Conservation (phyloP, 2,113 vertebrate species). For the Microcebus jonahi region DNA sequence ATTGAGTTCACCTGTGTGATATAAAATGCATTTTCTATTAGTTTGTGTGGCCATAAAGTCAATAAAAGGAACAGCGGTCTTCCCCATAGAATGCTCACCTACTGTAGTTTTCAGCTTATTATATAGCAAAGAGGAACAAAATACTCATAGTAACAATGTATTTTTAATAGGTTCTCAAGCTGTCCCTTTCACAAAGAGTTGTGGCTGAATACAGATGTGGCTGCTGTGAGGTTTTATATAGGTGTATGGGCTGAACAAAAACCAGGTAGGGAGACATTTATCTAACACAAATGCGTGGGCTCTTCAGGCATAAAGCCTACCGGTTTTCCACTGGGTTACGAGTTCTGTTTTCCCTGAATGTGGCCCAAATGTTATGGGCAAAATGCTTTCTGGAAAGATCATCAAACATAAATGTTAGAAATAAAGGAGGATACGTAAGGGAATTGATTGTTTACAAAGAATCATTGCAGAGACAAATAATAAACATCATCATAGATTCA, state of each 20-base stretch:
- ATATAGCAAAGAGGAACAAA: constrained; percentile 78
- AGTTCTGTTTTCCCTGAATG: constrained; percentile 74
- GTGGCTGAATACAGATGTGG: constrained; percentile 72
- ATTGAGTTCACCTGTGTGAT: constrained; percentile 74
- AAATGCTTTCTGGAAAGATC: constrained; percentile 77
- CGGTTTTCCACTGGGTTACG: constrained; percentile 74
- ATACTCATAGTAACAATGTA: constrained; percentile 70
- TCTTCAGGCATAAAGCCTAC: constrained; percentile 75
- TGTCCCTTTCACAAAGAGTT: constrained; percentile 75
- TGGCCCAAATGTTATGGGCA: constrained; percentile 58
- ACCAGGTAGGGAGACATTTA: constrained; percentile 76
- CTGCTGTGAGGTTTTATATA: constrained; percentile 73
- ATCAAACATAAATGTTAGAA: constrained; percentile 74
- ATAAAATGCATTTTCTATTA: constrained; percentile 80
- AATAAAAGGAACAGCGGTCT: constrained; percentile 79
- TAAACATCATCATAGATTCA: constrained; percentile 66
- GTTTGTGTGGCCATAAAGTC: constrained; percentile 73
- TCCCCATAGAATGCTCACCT: constrained; percentile 72
- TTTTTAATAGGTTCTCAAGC: constrained; percentile 76
- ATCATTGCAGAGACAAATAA: constrained; percentile 68
- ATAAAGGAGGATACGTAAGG: constrained; percentile 50
- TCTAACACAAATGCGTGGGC: constrained; percentile 70
- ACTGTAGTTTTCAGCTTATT: constrained; percentile 79
- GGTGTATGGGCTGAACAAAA: constrained; percentile 74
- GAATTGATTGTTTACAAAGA: constrained; percentile 71